Percentiles rank a stretch among this genome's conserved stretches.
phyloP scores from a whole-genome alignment of 2,888 invertebrate species.

The Deilephila elpenor region DNA sequence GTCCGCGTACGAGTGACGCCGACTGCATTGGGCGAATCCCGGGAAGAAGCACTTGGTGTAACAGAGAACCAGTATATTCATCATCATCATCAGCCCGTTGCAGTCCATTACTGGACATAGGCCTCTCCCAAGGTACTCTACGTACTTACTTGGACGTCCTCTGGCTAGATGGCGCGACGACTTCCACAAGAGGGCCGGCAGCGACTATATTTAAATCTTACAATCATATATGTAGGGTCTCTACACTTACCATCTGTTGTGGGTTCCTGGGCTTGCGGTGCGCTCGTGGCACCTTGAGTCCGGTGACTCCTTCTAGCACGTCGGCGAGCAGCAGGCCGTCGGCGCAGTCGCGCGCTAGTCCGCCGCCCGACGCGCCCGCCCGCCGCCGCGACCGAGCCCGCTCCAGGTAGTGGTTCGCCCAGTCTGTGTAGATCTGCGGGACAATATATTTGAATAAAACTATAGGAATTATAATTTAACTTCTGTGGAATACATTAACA shows the following conservation, averaged over 20 bases:
- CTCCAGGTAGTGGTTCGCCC: conserved; percentile 99
- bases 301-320: conserved; percentile 96
- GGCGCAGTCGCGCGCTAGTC: conserved; percentile 95
- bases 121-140: too few species aligned
- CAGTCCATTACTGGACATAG: too few species aligned
- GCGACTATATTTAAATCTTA: neutral
- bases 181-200: too few species aligned
- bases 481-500: too few species aligned
- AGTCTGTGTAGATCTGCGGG: conserved; percentile 97
- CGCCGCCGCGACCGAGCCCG: conserved; percentile 94
- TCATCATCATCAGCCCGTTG: too few species aligned
- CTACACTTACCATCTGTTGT: conserved; percentile 93
- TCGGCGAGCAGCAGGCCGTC: conserved; percentile 97
- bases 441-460: neutral
- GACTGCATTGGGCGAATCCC: too few species aligned
- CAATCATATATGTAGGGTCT: neutral
- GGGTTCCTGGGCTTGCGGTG: conserved; percentile 94
- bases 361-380: conserved; percentile 87
- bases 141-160: too few species aligned
- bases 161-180: too few species aligned
- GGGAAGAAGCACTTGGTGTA: too few species aligned
- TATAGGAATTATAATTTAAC: too few species aligned
- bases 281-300: conserved; percentile 87
- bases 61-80: neutral
- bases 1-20: too few species aligned